Conservation (phyloP, 2,113 vertebrate genomes). For the Stictonetta naevosa region DNA sequence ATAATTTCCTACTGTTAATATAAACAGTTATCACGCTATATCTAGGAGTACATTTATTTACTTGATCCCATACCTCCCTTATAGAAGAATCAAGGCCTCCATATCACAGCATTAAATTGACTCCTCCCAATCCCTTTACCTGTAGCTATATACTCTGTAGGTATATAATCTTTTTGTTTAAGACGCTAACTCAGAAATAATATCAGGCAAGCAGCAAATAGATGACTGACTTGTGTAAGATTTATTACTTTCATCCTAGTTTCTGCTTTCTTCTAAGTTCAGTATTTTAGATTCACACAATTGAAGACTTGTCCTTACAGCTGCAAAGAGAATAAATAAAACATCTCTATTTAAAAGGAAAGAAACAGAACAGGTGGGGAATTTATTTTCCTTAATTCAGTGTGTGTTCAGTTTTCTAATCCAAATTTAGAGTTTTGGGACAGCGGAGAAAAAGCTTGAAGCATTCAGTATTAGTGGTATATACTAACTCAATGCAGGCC, state of each 20-base stretch:
- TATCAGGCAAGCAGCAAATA: not conserved
- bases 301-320: not conserved
- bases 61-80: not conserved
- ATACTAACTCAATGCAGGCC: not conserved
- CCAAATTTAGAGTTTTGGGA: not conserved
- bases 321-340: not conserved
- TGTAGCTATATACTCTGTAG: not conserved
- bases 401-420: not conserved
- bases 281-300: not conserved
- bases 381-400: not conserved
- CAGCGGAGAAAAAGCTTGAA: not conserved
- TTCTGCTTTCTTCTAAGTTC: not conserved
- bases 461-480: not conserved
- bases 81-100: not conserved
- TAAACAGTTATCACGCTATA: not conserved
- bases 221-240: not conserved
- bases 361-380: not conserved
- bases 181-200: not conserved
- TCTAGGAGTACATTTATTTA: not conserved
- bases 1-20: not conserved
- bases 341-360: not conserved
- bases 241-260: not conserved
- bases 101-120: not conserved
- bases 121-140: not conserved
- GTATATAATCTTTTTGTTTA: not conserved